Conservation (phyloP, 2,113 vertebrate genomes). For the Nycticryphes semicollaris region DNA sequence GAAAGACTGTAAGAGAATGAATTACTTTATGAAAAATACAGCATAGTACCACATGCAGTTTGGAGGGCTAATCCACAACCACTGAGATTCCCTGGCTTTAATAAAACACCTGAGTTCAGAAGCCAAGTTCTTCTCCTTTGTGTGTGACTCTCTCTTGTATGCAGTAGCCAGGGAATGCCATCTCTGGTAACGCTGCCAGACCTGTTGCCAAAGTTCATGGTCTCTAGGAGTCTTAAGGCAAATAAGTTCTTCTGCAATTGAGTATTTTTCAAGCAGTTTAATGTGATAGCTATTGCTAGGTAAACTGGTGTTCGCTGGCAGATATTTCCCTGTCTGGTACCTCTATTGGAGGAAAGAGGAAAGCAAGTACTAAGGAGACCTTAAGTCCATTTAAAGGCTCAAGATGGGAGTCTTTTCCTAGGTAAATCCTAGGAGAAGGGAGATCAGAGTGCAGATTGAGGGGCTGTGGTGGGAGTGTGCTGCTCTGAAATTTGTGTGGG, state of each 20-base stretch:
- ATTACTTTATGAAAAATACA: constrained; percentile 28
- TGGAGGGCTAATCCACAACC: background rate
- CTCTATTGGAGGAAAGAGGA: background rate
- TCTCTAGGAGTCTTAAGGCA: background rate
- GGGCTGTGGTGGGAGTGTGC: background rate
- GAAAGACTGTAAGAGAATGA: constrained; percentile 18
- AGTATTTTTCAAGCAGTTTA: background rate
- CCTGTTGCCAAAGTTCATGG: background rate
- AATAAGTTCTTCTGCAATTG: background rate
- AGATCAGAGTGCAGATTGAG: background rate
- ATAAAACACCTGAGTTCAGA: background rate
- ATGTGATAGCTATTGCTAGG: background rate
- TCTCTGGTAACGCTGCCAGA: background rate
- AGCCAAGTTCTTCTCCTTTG: background rate
- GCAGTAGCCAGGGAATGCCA: background rate
- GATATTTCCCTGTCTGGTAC: background rate
- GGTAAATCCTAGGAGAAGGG: background rate
- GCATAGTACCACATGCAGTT: background rate
- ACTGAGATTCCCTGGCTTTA: background rate
- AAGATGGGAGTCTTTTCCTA: background rate
- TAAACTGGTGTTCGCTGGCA: background rate
- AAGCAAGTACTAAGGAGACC: background rate
- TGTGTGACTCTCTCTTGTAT: background rate
- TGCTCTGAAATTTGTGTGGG: background rate
- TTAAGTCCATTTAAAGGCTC: background rate